Percentiles rank a stretch among this genome's conserved stretches.
Conservation (phyloP, 2,797 vertebrate genomes). For the Microctenopoma lineatum region DNA sequence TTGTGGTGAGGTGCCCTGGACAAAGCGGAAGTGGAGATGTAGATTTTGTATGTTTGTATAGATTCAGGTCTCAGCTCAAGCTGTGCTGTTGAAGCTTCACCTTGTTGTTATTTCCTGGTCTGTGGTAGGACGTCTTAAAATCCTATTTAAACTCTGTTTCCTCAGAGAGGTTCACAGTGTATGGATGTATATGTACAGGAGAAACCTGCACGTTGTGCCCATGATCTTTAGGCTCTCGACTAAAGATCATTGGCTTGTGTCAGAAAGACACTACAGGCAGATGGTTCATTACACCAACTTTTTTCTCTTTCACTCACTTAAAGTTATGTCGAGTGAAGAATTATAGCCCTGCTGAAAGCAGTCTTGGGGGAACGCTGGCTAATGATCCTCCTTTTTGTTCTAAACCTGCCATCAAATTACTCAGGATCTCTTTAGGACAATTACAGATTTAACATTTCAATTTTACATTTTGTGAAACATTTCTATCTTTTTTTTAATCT, state of each 20-base stretch:
- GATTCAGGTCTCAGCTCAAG: conserved; percentile 22
- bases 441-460: conserved; percentile 14
- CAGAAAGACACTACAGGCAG: conserved; percentile 7
- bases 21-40: conserved; percentile 32
- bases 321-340: background rate
- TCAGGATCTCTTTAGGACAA: conserved; percentile 4
- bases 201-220: conserved; percentile 5
- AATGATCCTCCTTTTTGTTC: background rate
- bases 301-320: background rate
- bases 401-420: conserved; percentile 1
- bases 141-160: conserved; percentile 25
- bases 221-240: conserved; percentile 24
- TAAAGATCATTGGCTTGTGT: background rate
- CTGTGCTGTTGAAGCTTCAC: conserved; percentile 21
- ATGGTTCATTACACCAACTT: conserved; percentile 9
- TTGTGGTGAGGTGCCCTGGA: background rate
- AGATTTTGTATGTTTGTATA: conserved; percentile 30
- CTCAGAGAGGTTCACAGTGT: conserved; percentile 17
- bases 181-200: conserved; percentile 7
- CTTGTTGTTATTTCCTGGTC: conserved; percentile 28
- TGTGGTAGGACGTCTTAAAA: conserved; percentile 11
- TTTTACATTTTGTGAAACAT: conserved; percentile 13
- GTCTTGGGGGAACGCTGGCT: background rate
- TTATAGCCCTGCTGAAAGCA: background rate
- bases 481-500: conserved; percentile 1